Base-by-base conservation (phyloP, 2,888 invertebrate genomes). In the Cryptocephalus moraei region DNA sequence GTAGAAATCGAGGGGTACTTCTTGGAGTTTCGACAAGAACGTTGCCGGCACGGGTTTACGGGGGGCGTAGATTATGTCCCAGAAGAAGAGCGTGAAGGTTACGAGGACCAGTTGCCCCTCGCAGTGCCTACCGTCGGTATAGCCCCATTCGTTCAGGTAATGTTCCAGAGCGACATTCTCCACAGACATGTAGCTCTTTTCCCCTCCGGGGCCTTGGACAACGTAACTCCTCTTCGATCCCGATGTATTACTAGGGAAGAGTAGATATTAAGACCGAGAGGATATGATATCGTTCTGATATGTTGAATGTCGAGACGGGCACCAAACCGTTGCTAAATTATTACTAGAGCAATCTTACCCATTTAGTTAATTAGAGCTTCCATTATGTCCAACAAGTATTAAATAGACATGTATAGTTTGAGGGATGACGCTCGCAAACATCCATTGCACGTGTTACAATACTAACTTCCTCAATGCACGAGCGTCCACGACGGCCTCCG, bases 1-100 rank as follows among this genome's bases (percentile, higher is more conserved):
- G 61, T 75, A 76, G 57, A 91, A 67, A 69, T 92, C 91, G 6
- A 86, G 68, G 0, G 91, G 92, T n/a, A 72, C 74, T n/a, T 41
- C 11, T 45, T 55, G 55, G 8, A 43, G n/a, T 14, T 71, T 69
- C 1, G 77, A 78, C 39, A 85, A 71, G 67, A 86, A 91, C 0
- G 74, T 71, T 1, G 72, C 69, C 43, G 74, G 73, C 10, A 81
- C 69, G 52, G 75, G 9, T 10, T 34, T 46, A 12, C 46, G 73
- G n/a, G 53, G 51, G 32, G 69, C 64, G 58, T 80, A 86, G 41
- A 92, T 78, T 2, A 88, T 79, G 55, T 90, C 84, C 89, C 90
- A 91, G 67, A 91, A 87, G 8, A 86, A 55, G 9, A 69, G 47
- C 32, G 56, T 52, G 50, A 67, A 66, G 1, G 64, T 46, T 9